Base-by-base conservation (phyloP, 2,113 vertebrate species). In the Trinectes maculatus region DNA sequence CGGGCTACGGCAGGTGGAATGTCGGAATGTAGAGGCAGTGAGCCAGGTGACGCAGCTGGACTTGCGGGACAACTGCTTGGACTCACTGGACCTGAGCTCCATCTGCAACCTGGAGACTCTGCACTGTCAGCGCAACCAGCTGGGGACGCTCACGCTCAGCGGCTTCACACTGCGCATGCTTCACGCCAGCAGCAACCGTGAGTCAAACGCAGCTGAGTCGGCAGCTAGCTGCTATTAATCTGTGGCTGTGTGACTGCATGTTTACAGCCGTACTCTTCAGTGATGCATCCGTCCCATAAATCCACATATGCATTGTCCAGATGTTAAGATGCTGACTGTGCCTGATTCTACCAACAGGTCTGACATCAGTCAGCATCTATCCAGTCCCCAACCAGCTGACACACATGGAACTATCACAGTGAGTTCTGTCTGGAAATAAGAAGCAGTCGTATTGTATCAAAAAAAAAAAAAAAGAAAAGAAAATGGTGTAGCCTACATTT, bases 361-460 rank as follows among this genome's bases (percentile, higher is more conserved):
- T 98, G 77, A 88, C 92, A 68, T 85, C 94, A 46, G 89, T 99
- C 81, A 98, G 87, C 89, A 82, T 98, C 79, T 98, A 96, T 79
- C 94, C 95, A 0, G 94, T 96, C 79, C 97, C 97, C 48, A 94
- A 90, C 84, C 94, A 94, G 58, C 88, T 99, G 74, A 93, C 92
- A 5, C 90, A 93, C 79, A 89, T 98, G 91, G 95, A 99, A 74
- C 89, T 98, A 70, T 96, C 95, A 77, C 92, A 94, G 97, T 98
- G 92, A 95, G 95, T 93, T 80, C 70, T 82, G 72, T 22, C 34
- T 67, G 28, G 26, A 26, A 79, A 58, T 25, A 78, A 47, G 36
- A 40, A 5, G 34, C 34, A 24, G 8, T 4, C 52, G 16, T 51
- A 5, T 8, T 10, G 18, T 18, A 8, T 56, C 31, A 1, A n/a